These are phyloP conservation scores for Neofelis nebulosa DNA, from an alignment of 2,113 vertebrate genomes.

Conservation along the genomic window DNA sequence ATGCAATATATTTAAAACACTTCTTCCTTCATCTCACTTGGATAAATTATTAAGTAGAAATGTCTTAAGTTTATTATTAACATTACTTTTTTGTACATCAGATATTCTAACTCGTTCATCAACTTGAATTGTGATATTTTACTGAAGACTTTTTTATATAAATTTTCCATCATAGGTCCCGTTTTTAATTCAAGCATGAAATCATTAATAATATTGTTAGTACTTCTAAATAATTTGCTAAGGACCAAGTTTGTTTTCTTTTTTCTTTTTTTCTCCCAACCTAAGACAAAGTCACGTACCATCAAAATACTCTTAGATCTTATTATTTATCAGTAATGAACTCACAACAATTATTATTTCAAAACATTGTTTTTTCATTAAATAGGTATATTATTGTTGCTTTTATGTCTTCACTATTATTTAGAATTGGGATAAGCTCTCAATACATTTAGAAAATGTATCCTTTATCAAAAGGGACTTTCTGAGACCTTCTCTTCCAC, in stretches of 20 bases:
- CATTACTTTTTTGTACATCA: background rate
- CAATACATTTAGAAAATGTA: background rate
- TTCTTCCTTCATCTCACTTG: background rate
- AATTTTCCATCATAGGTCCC: background rate
- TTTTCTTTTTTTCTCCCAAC: slow-evolving; percentile 13
- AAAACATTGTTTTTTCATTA: slow-evolving; percentile 68
- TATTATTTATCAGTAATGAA: slow-evolving; percentile 77
- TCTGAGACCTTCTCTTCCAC: background rate
- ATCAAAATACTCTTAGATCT: slow-evolving; percentile 64
- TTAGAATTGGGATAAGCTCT: slow-evolving; percentile 52
- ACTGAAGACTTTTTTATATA: slow-evolving; percentile 4
- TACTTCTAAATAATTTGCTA: slow-evolving; percentile 69
- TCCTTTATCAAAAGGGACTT: background rate
- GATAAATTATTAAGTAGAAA: background rate
- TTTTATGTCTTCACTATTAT: background rate
- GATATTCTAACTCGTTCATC: background rate
- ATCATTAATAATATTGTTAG: slow-evolving; percentile 65
- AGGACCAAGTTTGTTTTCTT: background rate
- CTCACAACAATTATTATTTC: slow-evolving; percentile 68
- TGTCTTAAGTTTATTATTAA: background rate
- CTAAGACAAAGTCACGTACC: slow-evolving; percentile 60
- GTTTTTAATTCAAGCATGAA: slow-evolving; percentile 57
- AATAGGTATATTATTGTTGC: slow-evolving; percentile 27
- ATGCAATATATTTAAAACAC: background rate
- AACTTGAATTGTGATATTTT: slow-evolving; percentile 2